These are phyloP conservation scores for Aegithalos caudatus DNA, from an alignment of 2,113 vertebrate species.

Conservation along the genomic window DNA sequence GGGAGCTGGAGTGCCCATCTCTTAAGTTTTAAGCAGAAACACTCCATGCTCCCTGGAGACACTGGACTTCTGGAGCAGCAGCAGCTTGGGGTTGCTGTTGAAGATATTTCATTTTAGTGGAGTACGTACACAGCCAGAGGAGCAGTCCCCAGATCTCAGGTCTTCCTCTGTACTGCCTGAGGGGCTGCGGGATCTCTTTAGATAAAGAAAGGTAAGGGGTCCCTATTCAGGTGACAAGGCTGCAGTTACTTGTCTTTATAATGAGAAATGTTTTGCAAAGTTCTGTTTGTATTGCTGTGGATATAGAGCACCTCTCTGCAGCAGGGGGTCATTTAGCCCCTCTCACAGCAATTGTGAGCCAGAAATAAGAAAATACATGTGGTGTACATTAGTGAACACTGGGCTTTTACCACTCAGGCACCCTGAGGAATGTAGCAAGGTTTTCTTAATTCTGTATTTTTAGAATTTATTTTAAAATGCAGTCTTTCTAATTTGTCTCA, in stretches of 20 bases:
- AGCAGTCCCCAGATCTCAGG: background rate
- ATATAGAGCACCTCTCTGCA: background rate
- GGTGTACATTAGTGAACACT: rapidly evolving
- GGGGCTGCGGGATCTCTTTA: background rate
- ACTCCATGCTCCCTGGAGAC: background rate
- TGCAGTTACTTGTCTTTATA: background rate
- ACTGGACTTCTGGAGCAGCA: background rate
- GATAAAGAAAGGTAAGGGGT: background rate
- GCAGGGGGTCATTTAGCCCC: background rate
- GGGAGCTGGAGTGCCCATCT: background rate
- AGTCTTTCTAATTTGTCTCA: background rate
- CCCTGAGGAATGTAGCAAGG: background rate
- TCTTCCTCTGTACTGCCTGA: background rate
- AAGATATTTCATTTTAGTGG: background rate
- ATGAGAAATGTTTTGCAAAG: background rate
- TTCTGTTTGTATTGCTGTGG: rapidly evolving
- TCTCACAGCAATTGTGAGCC: background rate
- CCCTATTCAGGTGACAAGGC: background rate
- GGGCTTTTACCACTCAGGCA: background rate
- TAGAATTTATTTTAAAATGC: background rate
- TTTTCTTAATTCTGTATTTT: background rate
- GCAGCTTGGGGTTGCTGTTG: background rate
- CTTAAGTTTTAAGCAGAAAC: background rate
- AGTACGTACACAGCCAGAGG: rapidly evolving
- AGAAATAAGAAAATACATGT: background rate